phyloP scores from a whole-genome alignment of 2,888 invertebrate species.

The Dendrolimus pini region DNA sequence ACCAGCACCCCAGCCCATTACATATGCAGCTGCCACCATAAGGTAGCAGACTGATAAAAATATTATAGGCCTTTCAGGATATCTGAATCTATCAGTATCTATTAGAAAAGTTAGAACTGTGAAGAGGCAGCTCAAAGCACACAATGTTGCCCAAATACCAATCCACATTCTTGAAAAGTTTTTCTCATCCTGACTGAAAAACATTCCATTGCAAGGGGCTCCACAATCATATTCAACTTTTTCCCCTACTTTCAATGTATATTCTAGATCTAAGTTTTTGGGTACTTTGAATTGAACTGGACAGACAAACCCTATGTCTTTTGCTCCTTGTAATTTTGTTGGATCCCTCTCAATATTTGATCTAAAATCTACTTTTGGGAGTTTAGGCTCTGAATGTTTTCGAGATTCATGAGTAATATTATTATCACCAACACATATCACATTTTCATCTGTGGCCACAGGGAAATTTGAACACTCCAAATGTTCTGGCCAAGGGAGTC shows the following conservation, averaged over 20 bases:
- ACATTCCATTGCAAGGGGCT: constrained; percentile 95
- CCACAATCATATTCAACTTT: constrained; percentile 87
- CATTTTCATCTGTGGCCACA: constrained; percentile 77
- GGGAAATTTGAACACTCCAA: constrained; percentile 93
- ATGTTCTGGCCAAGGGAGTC: constrained; percentile 92
- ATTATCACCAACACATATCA: constrained; percentile 88
- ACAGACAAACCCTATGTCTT: constrained; percentile 90
- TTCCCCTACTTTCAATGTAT: constrained; percentile 88
- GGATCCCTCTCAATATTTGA: constrained; percentile 69
- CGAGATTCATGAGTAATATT: constrained; percentile 79
- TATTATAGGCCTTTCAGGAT: constrained; percentile 98
- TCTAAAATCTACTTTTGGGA: constrained; percentile 65
- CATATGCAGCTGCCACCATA: constrained; percentile 95
- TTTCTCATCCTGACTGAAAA: constrained; percentile 89
- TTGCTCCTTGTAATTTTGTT: constrained; percentile 68
- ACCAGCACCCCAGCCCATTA: constrained; percentile 89
- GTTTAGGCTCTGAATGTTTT: constrained; percentile 49
- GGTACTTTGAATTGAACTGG: constrained; percentile 91
- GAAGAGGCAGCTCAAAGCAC: constrained; percentile 93
- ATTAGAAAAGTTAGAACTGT: constrained; percentile 95
- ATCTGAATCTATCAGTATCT: constrained; percentile 96
- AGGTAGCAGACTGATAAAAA: constrained; percentile 97
- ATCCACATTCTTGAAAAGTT: constrained; percentile 94
- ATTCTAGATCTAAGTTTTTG: constrained; percentile 86
- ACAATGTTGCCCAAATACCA: constrained; percentile 93